These are phyloP conservation scores for Knipowitschia caucasica DNA, from an alignment of 2,797 vertebrate genomes.

Conservation along the genomic window DNA sequence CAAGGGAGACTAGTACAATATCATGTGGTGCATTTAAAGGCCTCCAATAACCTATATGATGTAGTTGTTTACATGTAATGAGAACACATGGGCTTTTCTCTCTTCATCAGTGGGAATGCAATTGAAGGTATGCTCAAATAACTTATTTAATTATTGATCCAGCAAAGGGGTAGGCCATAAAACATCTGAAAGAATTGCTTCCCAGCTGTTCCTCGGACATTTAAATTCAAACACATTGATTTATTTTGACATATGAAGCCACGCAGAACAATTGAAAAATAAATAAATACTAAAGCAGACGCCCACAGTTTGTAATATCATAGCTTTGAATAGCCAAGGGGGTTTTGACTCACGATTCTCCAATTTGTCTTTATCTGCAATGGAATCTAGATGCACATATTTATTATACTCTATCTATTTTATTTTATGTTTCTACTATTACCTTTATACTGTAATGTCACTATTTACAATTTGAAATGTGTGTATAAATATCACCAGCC, in stretches of 20 bases:
- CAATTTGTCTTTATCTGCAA: conserved; percentile 14
- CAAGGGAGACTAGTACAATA: conserved; percentile 32
- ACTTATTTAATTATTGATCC: conserved; percentile 32
- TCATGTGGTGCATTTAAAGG: conserved; percentile 8
- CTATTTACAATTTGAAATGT: no score
- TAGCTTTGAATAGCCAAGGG: conserved; percentile 25
- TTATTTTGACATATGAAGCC: conserved; percentile 23
- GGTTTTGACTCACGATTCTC: conserved; percentile 40
- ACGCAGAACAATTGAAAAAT: conserved; percentile 24
- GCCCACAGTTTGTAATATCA: conserved; percentile 16
- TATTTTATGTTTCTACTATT: no score
- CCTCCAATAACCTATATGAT: conserved; percentile 8
- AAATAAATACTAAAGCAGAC: conserved; percentile 9
- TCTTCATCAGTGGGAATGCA: conserved; percentile 4
- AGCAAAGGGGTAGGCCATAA: conserved; percentile 6
- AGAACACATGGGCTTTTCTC: not conserved
- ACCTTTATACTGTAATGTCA: no score
- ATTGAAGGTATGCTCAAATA: not conserved
- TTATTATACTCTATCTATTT: no score
- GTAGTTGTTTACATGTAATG: conserved; percentile 21
- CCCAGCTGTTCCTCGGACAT: conserved; percentile 10
- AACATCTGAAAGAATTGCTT: conserved; percentile 19
- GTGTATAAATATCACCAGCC: no score
- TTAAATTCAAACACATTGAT: conserved; percentile 31
- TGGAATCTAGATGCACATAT: conserved; percentile 8